phyloP scores from a whole-genome alignment of 1,140 invertebrate genomes.

The Ladona fulva region DNA sequence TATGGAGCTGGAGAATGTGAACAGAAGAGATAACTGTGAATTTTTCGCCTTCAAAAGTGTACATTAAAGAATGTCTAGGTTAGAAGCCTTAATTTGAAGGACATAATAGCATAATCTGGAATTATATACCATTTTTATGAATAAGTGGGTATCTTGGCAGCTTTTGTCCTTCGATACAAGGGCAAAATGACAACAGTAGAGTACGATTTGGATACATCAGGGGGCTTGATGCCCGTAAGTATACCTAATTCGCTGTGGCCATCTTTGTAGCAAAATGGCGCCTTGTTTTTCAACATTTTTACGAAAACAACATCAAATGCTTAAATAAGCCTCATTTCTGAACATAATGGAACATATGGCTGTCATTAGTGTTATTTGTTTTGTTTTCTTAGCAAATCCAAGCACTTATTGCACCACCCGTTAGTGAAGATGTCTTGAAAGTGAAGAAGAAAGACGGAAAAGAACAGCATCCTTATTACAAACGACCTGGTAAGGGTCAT shows the following conservation, averaged over 20 bases:
- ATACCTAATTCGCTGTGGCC: conserved; percentile 17
- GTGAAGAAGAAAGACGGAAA: conserved; percentile 44
- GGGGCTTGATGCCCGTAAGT: conserved; percentile 59
- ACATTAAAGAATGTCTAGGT: neutral
- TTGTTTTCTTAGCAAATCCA: conserved; percentile 65
- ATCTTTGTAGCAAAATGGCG: conserved; percentile 23
- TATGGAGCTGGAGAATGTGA: no score
- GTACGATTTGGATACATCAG: conserved; percentile 52
- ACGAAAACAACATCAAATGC: neutral
- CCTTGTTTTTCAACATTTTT: conserved; percentile 16
- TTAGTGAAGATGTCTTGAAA: conserved; percentile 53
- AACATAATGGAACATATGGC: neutral
- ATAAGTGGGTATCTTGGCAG: neutral
- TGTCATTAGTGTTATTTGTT: neutral
- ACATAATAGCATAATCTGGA: neutral
- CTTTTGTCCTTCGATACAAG: neutral
- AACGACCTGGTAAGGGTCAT: conserved; percentile 76
- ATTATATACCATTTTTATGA: neutral
- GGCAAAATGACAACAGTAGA: conserved; percentile 38
- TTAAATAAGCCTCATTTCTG: neutral
- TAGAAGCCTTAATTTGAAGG: neutral
- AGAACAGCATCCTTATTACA: conserved; percentile 70
- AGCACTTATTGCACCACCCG: conserved; percentile 74
- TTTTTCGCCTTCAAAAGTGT: neutral
- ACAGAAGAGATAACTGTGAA: neutral